Base-by-base conservation (phyloP, 2,888 invertebrate species). In the Drosophila testacea region DNA sequence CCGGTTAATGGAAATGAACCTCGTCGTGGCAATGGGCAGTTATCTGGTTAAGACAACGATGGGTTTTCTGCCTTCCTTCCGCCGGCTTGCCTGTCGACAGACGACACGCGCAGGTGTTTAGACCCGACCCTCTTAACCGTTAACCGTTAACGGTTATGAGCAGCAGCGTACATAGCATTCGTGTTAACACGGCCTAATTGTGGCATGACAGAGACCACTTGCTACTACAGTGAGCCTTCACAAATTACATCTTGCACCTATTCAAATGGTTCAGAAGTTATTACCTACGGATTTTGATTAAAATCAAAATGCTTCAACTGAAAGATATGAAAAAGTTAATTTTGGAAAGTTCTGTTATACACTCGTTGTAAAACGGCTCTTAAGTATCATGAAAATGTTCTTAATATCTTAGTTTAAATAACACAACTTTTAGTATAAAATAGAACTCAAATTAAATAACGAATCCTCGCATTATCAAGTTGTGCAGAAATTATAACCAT, bases 1-100 rank as follows among this genome's bases (percentile, higher is more conserved):
- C 83, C 83, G 85, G 81, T 91, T 91, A 90, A 90, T 90, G 91
- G 89, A 87, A 89, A 82, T 88, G 84, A 86, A 86, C 88, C 83
- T 75, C 83, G 81, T 78, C 70, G 76, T 69, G 80, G 86, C 81
- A 75, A 82, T 82, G 74, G 84, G 85, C 88, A 85, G 83, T 83
- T 84, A 85, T 88, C 83, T 85, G 86, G 81, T 86, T 83, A 83
- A 86, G 84, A 86, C 81, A 81, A 73, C 73, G 77, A 62, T 68
- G 73, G 68, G 68, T 44, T 22, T 22, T 22, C 22, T 22, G 22
- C 22, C 22, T 22, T 22, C 22, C 22, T 22, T 0, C 22, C 2
- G 22, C 22, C 22, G 2, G 22, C 22, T 22, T 54, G 59, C 71
- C 51, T 27, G 22, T 27, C 11, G 27, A 16, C 44, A 44, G 44